Conservation (phyloP, 2,888 invertebrate genomes). For the Clitarchus hookeri region DNA sequence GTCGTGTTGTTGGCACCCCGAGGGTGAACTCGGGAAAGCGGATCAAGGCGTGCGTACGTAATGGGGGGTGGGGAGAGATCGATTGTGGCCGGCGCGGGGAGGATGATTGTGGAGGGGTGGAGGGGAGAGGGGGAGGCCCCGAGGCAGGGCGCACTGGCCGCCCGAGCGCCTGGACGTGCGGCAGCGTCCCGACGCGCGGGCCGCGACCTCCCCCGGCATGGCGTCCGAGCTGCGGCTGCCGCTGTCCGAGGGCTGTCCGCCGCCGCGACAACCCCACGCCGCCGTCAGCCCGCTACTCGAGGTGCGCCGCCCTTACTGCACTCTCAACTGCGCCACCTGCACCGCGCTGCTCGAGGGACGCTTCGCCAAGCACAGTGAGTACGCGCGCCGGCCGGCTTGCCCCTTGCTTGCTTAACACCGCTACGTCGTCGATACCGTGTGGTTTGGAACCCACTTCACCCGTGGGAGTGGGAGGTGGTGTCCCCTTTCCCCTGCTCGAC, state of each 20-base stretch:
- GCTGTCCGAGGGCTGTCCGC: constrained; percentile 88
- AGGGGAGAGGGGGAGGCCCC: constrained; percentile 47
- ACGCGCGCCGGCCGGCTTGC: neutral
- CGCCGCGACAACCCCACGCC: constrained; percentile 64
- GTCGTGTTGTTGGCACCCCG: constrained; percentile 30
- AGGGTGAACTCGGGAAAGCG: constrained; percentile 5
- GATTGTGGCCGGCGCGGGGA: constrained; percentile 25
- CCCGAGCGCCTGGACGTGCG: no score
- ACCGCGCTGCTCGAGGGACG: constrained; percentile 62
- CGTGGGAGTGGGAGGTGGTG: no score
- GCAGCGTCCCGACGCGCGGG: constrained; percentile 1
- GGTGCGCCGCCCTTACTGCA: constrained; percentile 72
- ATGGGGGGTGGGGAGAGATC: constrained; percentile 22
- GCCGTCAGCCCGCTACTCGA: constrained; percentile 73
- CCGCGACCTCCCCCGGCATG: constrained; percentile 30
- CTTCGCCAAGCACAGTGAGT: constrained; percentile 63
- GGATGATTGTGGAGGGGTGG: constrained; percentile 28
- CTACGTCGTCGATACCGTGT: no score
- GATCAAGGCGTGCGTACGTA: constrained; percentile 12
- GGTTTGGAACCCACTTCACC: no score
- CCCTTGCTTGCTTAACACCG: no score
- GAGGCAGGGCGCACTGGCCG: no score
- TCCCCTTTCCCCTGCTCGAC: no score
- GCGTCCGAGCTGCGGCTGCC: constrained; percentile 70
- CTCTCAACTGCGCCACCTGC: constrained; percentile 73